A percentile compares a stretch with the other conserved stretches of the same genome.
Conservation (phyloP, 2,113 vertebrate genomes). For the Smithornis capensis region DNA sequence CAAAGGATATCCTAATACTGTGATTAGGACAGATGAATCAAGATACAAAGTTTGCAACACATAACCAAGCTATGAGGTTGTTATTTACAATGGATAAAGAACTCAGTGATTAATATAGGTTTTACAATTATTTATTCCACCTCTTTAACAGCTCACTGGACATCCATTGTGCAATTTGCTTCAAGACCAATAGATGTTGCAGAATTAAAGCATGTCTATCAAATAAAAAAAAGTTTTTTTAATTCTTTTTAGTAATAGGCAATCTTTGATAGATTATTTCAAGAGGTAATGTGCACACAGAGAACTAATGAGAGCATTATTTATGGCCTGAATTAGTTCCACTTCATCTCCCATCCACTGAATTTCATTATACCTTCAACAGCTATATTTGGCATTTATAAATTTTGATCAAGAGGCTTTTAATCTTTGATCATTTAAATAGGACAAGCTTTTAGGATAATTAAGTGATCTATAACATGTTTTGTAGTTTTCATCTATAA, state of each 20-base stretch:
- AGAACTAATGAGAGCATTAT: constrained; percentile 45
- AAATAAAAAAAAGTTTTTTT: background rate
- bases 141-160: background rate
- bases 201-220: constrained; percentile 7
- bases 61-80: background rate
- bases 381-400: background rate
- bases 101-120: background rate
- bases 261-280: constrained; percentile 26
- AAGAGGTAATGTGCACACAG: background rate
- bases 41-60: background rate
- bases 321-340: constrained; percentile 35
- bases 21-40: background rate
- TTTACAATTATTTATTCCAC: constrained; percentile 4
- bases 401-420: constrained; percentile 6
- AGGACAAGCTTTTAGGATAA: background rate
- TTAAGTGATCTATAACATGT: background rate
- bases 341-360: constrained; percentile 3
- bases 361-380: constrained; percentile 19
- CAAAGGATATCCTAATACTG: background rate
- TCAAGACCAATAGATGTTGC: background rate
- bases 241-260: background rate
- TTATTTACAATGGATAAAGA: constrained; percentile 2
- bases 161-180: background rate
- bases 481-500: background rate
- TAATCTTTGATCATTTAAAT: constrained; percentile 14